Evolutionary conservation across 2,113 vertebrate genomes (phyloP), one percentile per base, ranked within the genome.

Genomic region (Paraplagusia blochii): DNA sequence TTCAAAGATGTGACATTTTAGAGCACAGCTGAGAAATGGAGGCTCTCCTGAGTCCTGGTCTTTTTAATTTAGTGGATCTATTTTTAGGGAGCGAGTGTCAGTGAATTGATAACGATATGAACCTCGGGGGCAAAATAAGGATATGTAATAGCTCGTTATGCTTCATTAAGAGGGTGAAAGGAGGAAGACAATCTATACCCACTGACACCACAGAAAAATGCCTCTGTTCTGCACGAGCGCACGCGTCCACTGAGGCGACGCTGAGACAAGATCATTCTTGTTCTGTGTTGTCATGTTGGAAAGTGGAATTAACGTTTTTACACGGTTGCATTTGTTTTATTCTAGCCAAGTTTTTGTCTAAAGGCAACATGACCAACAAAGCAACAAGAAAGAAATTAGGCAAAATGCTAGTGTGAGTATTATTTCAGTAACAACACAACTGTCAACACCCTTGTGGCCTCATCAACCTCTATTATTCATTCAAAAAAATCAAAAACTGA

Each of bases 231-330:
- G 12, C 69, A 56, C 54, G 49, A 46, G 57, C 71, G 81, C 66
- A 77, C 70, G 14, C 69, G 53, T 57, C 11, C 38, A 11, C 38
- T 11, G 39, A 22, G 51, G 70, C 71, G 71, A 75, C 76, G 58
- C 66, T 8, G 22, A 13, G n/a, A 18, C 10, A 7, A 74, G 63
- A 79, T 60, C 61, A 38, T 66, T 66, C 65, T 60, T 66, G 65
- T 75, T 57, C 48, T 15, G 45, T 43, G 53, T 17, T 60, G 64
- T 61, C 68, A 48, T 44, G 13, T 64, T 74, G 65, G 63, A 71
- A 58, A 66, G 76, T 46, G 35, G 44, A 69, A 29, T 29, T 70
- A 70, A 77, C 59, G 58, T 67, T 70, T 73, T 71, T 59, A 54
- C 70, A 45, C 53, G 53, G 47, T 61, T 59, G 53, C 46, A 56